Evolutionary conservation across 2,888 invertebrate genomes (phyloP).

Genomic region (Siphlonurus alternatus): DNA sequence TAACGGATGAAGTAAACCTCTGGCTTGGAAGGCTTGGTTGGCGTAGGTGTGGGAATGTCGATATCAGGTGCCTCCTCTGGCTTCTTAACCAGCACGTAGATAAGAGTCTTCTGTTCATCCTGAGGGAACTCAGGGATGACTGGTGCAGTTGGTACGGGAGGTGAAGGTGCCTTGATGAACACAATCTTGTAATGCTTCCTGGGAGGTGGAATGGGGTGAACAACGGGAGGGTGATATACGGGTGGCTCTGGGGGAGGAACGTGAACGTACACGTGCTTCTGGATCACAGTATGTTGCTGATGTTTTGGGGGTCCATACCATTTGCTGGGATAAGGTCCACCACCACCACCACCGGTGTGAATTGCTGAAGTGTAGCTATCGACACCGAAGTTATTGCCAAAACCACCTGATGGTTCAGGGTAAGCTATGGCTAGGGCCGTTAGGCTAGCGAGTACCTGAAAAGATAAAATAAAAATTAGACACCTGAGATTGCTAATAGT

Average conservation of each 20-base stretch:
- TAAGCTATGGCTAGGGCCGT: slow-evolving; percentile 5
- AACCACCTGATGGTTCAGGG: slow-evolving; percentile 19
- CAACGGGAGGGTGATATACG: slow-evolving; percentile 52
- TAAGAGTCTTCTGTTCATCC: slow-evolving; percentile 77
- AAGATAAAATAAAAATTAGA: too few species aligned
- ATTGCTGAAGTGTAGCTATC: slow-evolving; percentile 13
- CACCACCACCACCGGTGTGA: slow-evolving; percentile 20
- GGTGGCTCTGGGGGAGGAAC: slow-evolving; percentile 71
- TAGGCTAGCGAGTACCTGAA: slow-evolving; percentile 5
- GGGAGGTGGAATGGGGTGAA: slow-evolving; percentile 30
- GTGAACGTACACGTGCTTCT: slow-evolving; percentile 83
- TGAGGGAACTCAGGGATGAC: slow-evolving; percentile 45
- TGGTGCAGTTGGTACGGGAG: slow-evolving; percentile 31
- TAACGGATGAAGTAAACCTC: slow-evolving; percentile 85
- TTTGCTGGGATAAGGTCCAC: slow-evolving; percentile 20
- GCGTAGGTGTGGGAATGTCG: slow-evolving; percentile 58
- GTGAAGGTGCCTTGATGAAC: slow-evolving; percentile 53
- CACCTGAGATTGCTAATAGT: not conserved
- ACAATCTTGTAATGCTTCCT: slow-evolving; percentile 75
- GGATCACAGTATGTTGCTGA: slow-evolving; percentile 61
- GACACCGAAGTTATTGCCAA: slow-evolving; percentile 26
- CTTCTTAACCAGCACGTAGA: slow-evolving; percentile 77
- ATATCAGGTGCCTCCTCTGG: slow-evolving; percentile 70
- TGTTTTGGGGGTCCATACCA: slow-evolving; percentile 32
- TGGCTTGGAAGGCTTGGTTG: slow-evolving; percentile 75